phyloP scores from a whole-genome alignment of 2,888 invertebrate species.

The Caenorhabditis sp. region DNA sequence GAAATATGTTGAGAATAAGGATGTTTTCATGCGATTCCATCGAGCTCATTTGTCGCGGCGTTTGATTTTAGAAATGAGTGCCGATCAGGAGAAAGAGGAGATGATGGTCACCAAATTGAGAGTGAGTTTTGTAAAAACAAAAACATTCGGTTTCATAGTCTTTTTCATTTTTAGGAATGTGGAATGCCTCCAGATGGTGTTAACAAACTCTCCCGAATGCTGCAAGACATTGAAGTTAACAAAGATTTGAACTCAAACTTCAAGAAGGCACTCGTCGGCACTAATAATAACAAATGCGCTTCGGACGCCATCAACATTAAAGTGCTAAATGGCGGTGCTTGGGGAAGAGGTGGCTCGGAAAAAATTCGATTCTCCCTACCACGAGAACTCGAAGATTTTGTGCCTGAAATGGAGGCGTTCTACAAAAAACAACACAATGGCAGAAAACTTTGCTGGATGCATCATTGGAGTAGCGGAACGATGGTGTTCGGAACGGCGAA shows the following conservation, averaged over 20 bases:
- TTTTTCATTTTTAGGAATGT: conserved; percentile 79
- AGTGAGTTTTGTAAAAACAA: too few relatives aligned
- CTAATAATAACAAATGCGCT: conserved; percentile 48
- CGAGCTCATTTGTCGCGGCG: conserved; percentile 95
- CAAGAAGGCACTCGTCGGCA: conserved; percentile 72
- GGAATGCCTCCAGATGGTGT: conserved; percentile 99
- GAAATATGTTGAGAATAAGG: conserved; percentile 98
- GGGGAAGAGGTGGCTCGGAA: conserved; percentile 85
- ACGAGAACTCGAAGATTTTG: conserved; percentile 95
- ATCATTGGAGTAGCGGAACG: conserved; percentile 99
- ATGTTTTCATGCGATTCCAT: conserved; percentile 99
- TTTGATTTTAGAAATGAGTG: conserved; percentile 94
- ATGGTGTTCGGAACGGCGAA: conserved; percentile 91
- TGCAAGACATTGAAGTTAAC: conserved; percentile 86
- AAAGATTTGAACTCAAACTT: conserved; percentile 84
- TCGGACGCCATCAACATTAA: conserved; percentile 15
- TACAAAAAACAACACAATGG: conserved; percentile 97
- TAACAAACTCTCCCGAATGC: conserved; percentile 94
- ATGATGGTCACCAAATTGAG: conserved; percentile 94
- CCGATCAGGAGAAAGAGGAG: conserved; percentile 98
- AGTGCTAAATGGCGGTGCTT: conserved; percentile 96
- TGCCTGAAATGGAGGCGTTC: conserved; percentile 97
- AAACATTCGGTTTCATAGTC: too few relatives aligned
- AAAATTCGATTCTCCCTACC: conserved; percentile 90
- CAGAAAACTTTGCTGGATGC: conserved; percentile 95